Evolutionary conservation across 2,113 vertebrate genomes (phyloP).

Genomic region (Polypterus senegalus): DNA sequence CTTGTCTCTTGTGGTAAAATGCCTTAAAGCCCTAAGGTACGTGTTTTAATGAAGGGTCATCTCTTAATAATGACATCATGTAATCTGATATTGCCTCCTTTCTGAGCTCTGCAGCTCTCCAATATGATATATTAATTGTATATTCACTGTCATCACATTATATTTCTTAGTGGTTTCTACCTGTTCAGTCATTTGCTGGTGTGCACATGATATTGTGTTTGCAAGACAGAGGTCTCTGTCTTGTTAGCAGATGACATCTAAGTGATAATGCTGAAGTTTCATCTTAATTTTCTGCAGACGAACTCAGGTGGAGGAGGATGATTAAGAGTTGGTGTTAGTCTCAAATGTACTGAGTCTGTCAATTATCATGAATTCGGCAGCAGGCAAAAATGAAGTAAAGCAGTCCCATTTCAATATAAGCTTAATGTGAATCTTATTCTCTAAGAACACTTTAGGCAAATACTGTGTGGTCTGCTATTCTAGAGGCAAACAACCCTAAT

Average conservation of each 20-base stretch:
- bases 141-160: neutral
- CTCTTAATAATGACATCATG: neutral
- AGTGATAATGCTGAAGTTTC: conserved; percentile 9
- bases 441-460: conserved; percentile 2
- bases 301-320: neutral
- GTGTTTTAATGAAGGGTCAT: neutral
- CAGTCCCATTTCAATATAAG: conserved; percentile 10
- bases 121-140: neutral
- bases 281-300: conserved; percentile 3
- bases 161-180: neutral
- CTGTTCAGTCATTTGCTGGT: neutral
- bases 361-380: neutral
- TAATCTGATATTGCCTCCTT: neutral
- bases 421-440: conserved; percentile 6
- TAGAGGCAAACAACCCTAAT: conserved; percentile 11
- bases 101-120: conserved; percentile 5
- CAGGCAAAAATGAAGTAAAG: conserved; percentile 6
- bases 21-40: neutral
- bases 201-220: neutral
- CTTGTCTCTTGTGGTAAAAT: neutral
- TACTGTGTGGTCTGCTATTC: neutral
- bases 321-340: conserved; percentile 6
- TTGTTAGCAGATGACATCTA: conserved; percentile 1
- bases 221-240: conserved; percentile 7
- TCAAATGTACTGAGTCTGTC: conserved; percentile 6